Conservation (phyloP, 2,113 vertebrate species). For the Paedocypris sp. region DNA sequence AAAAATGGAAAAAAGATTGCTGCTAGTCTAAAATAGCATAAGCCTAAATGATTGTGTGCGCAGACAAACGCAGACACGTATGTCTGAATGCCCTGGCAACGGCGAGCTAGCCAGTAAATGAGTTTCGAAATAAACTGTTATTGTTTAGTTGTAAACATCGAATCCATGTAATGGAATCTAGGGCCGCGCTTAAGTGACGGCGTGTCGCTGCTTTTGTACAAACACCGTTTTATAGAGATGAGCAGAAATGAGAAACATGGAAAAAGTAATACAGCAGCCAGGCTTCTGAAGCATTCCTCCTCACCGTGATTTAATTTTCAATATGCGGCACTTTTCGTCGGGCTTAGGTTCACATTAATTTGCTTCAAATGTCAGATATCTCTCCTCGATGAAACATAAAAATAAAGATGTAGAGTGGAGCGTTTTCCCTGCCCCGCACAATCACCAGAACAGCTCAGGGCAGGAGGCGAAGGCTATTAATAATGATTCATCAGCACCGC, state of each 20-base stretch:
- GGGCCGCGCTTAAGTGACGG: constrained; percentile 31
- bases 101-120: constrained; percentile 57
- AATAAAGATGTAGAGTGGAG: constrained; percentile 37
- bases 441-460: constrained; percentile 50
- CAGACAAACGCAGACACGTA: constrained; percentile 65
- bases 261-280: constrained; percentile 22
- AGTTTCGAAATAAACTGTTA: constrained; percentile 58
- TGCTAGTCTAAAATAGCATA: constrained; percentile 68
- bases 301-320: constrained; percentile 45
- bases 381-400: constrained; percentile 31
- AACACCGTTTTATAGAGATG: constrained; percentile 30
- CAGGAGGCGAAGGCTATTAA: constrained; percentile 49
- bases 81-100: constrained; percentile 58
- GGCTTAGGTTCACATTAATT: constrained; percentile 44
- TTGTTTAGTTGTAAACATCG: constrained; percentile 52
- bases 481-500: constrained; percentile 59
- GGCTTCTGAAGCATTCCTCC: constrained; percentile 19
- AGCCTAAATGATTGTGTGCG: constrained; percentile 67
- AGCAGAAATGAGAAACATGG: not conserved
- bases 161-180: constrained; percentile 42
- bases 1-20: constrained; percentile 51
- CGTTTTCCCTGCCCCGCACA: constrained; percentile 36
- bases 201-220: constrained; percentile 35
- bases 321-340: constrained; percentile 40
- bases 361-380: constrained; percentile 44